Base-by-base conservation (phyloP, 1,140 invertebrate genomes). In the Heliconius himera region DNA sequence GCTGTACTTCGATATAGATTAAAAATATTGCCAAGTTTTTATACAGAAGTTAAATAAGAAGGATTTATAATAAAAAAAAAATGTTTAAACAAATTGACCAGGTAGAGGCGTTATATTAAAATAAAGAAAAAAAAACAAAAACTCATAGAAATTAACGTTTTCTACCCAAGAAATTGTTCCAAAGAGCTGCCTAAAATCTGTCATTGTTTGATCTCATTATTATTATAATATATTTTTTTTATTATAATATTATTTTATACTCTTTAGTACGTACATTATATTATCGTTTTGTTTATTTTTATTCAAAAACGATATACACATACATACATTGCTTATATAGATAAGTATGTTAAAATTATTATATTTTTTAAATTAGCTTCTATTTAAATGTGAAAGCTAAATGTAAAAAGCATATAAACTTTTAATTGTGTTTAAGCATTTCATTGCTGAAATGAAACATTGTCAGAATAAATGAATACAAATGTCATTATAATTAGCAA, bases 161-260 rank as follows among this genome's bases (percentile, higher is more conserved):
- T 81, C 89, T 87, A 86, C 86, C 84, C 85, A 84, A 88, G 85
- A 91, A 94, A 89, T 91, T 94, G 90, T 93, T 93, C 93, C 93
- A 94, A 94, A 94, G 91, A 91, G 89, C 93, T 93, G 90, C 91
- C 93, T 90, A 94, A 94, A 93, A 94, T 86, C 89, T 91, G 88
- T 89, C 88, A 92, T 92, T 88, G 89, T 91, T 92, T 94, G 93
- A 94, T 94, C 93, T 94, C 93, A 94, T 93, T 92, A 91, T 89
- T 90, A 88, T 92, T 92, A 82, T 92, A 92, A 88, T 91, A 82
- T 83, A 88, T 89, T 90, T 88, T 87, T 26, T 93, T 91, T 93
- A 91, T 89, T 92, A 91, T 77, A 54, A 82, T 82, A 81, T 81
- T 77, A 74, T 72, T 38, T 36, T 41, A 41, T 72, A 72, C 36